Evolutionary conservation across 2,797 vertebrate species (phyloP).

Genomic region (Notoglanidium macrostoma): DNA sequence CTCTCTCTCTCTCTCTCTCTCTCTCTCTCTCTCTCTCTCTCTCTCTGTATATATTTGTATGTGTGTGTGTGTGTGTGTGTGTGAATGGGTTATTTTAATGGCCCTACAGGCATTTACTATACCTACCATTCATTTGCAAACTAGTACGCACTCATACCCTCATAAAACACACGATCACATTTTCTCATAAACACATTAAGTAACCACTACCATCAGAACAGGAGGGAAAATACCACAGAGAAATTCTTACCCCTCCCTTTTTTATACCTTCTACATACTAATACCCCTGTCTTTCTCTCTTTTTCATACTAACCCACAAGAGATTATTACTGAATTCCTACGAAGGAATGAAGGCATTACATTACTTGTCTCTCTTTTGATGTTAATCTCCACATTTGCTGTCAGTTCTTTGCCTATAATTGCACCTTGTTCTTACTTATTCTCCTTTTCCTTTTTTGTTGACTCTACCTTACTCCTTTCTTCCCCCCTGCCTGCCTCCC

Average conservation of each 20-base stretch:
- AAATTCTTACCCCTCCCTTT: slow-evolving; percentile 65
- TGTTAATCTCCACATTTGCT: slow-evolving; percentile 33
- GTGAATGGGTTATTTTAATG: slow-evolving; percentile 27
- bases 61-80: not conserved
- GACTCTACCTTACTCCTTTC: slow-evolving; percentile 44
- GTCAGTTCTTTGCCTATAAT: slow-evolving; percentile 19
- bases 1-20: not conserved
- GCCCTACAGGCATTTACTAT: slow-evolving; percentile 57
- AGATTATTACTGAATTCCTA: slow-evolving; percentile 7
- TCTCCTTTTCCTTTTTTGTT: slow-evolving; percentile 34
- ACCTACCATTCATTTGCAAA: slow-evolving; percentile 27
- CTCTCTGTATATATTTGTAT: not conserved
- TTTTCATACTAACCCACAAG: slow-evolving; percentile 23
- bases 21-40: no score
- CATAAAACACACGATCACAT: slow-evolving; percentile 64
- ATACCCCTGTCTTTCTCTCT: slow-evolving; percentile 60
- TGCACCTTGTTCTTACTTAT: slow-evolving; percentile 18
- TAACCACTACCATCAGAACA: slow-evolving; percentile 57
- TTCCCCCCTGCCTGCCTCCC: slow-evolving; percentile 26
- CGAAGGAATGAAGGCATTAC: slow-evolving; percentile 30
- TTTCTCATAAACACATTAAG: slow-evolving; percentile 75
- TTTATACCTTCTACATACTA: slow-evolving; percentile 71
- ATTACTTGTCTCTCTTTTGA: slow-evolving; percentile 70
- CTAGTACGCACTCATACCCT: slow-evolving; percentile 12
- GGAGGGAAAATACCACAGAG: slow-evolving; percentile 17